Base-by-base conservation (phyloP, 2,113 vertebrate species). In the Puffinus mauretanicus region DNA sequence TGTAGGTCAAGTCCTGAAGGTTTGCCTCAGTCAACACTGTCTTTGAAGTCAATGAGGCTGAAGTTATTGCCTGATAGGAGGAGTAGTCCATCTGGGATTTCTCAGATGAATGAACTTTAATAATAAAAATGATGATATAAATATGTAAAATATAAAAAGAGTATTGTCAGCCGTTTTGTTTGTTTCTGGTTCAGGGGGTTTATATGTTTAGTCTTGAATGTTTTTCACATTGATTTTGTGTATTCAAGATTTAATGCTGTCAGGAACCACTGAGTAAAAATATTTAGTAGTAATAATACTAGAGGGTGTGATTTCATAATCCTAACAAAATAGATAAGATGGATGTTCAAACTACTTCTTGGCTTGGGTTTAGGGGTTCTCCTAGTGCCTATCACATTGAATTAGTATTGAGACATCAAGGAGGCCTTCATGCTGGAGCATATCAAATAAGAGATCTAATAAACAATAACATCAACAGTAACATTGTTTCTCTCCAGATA, bases 1-100 rank as follows among this genome's bases (percentile, higher is more conserved):
- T 10, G 47, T 62, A 77, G 70, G 75, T 66, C 75, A 76, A 80
- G 46, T 93, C 93, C 94, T 97, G 94, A 95, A 96, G 92, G 78
- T 96, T 91, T 95, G 42, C 72, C 13, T 96, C 95, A 85, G 78
- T 91, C 87, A 93, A 75, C 89, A 64, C 91, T 60, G 46, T 22
- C 94, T 97, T 96, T 97, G 94, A 97, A 94, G 82, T 91, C 75
- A 88, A 34, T 12, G 51, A 88, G 9, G 55, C 85, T 96, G 84
- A 78, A 94, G 75, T 88, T 96, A 97, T 60, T 95, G 94, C 66
- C 64, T 90, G 87, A 47, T 38, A 81, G 51, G 71, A 96, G 81
- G 54, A 90, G 51, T 8, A 19, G 27, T 67, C 90, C 91, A 71
- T 95, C 96, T 95, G 96, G 49, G 70, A 85, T 85, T 93, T 87